Conservation (phyloP, 2,113 vertebrate genomes). For the Tragelaphus scriptus region DNA sequence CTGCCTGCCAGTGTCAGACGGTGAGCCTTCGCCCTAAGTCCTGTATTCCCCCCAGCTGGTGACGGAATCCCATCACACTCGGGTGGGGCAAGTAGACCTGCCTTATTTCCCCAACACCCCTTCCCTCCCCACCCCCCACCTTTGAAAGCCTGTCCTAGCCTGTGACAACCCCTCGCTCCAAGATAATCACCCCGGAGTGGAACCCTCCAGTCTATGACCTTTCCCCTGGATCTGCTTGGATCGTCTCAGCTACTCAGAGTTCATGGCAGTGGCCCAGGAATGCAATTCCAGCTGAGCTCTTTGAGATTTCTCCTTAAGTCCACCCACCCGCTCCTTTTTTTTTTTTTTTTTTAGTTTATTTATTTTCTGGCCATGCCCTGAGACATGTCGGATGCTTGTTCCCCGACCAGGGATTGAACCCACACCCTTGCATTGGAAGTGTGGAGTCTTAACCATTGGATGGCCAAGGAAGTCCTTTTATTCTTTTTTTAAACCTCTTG, state of each 20-base stretch:
- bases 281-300: neutral
- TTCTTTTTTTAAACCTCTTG: neutral
- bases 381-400: too few species aligned
- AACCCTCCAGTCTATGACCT: neutral
- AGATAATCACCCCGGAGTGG: neutral
- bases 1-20: neutral
- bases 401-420: too few species aligned
- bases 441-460: too few species aligned
- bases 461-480: neutral
- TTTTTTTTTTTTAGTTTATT: neutral
- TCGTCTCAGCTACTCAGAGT: neutral
- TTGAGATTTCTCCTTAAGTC: neutral
- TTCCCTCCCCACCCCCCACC: fast-evolving
- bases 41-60: neutral
- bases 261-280: constrained; percentile 32
- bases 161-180: neutral
- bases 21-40: too few species aligned
- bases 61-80: neutral
- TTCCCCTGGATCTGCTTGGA: constrained; percentile 43
- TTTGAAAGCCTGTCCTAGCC: neutral
- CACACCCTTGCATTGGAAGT: too few species aligned
- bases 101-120: too few species aligned
- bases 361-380: neutral
- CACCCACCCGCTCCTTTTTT: neutral
- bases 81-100: neutral